Conservation (phyloP, 2,888 invertebrate genomes). For the Dolichopus griseipennis region DNA sequence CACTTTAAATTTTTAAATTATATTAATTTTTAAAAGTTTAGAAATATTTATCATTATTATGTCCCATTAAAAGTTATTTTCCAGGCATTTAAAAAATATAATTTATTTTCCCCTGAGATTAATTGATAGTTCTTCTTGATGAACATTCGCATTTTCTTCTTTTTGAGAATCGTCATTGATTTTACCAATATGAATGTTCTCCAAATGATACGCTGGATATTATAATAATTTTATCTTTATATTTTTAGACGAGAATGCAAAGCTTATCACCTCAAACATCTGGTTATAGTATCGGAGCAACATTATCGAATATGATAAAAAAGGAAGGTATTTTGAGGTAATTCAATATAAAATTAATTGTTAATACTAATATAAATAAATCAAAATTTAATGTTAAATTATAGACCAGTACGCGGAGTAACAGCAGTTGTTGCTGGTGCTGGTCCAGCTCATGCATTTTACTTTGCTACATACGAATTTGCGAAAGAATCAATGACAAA, state of each 20-base stretch:
- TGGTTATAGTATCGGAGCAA: slow-evolving; percentile 73
- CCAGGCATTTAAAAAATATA: too few relatives aligned
- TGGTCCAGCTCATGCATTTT: slow-evolving; percentile 96
- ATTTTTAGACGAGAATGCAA: slow-evolving; percentile 89
- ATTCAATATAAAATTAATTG: slow-evolving; percentile 14
- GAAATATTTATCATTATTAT: too few relatives aligned
- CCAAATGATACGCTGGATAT: too few relatives aligned
- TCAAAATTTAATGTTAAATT: slow-evolving; percentile 16
- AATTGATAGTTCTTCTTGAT: too few relatives aligned
- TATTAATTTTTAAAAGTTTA: too few relatives aligned
- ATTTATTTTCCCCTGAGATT: too few relatives aligned
- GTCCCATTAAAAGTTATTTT: too few relatives aligned
- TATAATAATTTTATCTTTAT: background rate
- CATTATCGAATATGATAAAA: slow-evolving; percentile 78
- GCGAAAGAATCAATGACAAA: slow-evolving; percentile 70
- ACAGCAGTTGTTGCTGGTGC: slow-evolving; percentile 88
- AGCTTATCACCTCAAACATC: slow-evolving; percentile 73
- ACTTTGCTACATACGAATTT: slow-evolving; percentile 96
- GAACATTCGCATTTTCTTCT: too few relatives aligned
- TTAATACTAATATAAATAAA: background rate
- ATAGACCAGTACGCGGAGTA: slow-evolving; percentile 86
- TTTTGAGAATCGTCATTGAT: too few relatives aligned
- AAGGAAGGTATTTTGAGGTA: slow-evolving; percentile 80
- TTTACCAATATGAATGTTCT: too few relatives aligned
- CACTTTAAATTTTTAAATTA: too few relatives aligned